These are phyloP conservation scores for Hormiphora californensis DNA, from an alignment of 37 sponge, comb jelly and placozoan genomes.

Conservation along the genomic window DNA sequence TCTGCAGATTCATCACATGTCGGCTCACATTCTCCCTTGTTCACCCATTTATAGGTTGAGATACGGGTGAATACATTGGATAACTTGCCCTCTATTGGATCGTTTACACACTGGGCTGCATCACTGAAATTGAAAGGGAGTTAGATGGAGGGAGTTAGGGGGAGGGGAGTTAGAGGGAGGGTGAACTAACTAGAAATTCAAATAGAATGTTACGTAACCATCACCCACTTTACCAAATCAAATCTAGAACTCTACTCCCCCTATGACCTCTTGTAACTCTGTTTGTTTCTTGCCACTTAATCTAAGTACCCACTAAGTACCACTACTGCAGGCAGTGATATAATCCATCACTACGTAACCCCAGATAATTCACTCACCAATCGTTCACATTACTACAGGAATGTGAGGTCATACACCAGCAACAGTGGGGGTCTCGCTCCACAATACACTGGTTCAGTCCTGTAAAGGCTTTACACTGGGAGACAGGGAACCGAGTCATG, in stretches of 20 bases:
- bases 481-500: constrained; percentile 18
- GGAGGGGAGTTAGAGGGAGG: too few relatives aligned
- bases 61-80: not conserved
- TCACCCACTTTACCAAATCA: too few relatives aligned
- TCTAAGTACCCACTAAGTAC: too few relatives aligned
- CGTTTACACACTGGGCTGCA: constrained; percentile 2
- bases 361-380: not conserved
- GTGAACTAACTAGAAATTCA: too few relatives aligned
- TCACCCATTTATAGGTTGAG: not conserved
- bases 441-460: not conserved
- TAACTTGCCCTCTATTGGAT: not conserved
- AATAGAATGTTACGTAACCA: too few relatives aligned
- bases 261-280: too few relatives aligned
- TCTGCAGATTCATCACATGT: not conserved
- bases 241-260: too few relatives aligned
- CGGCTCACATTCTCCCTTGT: constrained; percentile 1
- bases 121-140: not conserved
- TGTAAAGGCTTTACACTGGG: not conserved
- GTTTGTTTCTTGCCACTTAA: too few relatives aligned
- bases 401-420: constrained; percentile 34
- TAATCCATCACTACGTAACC: not conserved
- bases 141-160: not conserved
- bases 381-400: constrained; percentile 4
- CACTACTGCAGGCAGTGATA: too few relatives aligned
- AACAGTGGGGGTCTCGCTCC: constrained; percentile 18